Conservation (phyloP, 2,113 vertebrate genomes). For the Upupa epops region DNA sequence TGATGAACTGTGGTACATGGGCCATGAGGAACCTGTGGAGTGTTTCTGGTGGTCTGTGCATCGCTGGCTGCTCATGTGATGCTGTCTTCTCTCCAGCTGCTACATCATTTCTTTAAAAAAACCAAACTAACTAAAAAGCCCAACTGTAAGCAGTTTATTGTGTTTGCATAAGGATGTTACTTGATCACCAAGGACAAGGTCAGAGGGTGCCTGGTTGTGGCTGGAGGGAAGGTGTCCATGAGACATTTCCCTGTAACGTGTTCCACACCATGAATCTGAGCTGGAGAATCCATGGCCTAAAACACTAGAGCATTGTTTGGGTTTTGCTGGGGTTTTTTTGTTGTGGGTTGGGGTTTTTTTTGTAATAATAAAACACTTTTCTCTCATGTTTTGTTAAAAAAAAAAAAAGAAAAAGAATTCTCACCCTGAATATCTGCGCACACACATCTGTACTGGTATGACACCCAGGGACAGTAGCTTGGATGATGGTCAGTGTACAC, state of each 20-base stretch:
- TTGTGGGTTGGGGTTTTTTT: constrained; percentile 23
- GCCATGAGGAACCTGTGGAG: background rate
- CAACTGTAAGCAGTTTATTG: constrained; percentile 36
- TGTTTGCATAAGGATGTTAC: constrained; percentile 30
- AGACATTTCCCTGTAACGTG: background rate
- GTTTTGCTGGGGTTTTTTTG: background rate
- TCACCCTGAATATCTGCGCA: background rate
- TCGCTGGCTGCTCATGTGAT: constrained; percentile 4
- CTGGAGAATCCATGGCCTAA: constrained; percentile 44
- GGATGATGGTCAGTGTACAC: too few relatives aligned
- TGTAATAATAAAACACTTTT: constrained; percentile 64
- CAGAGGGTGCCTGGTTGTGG: constrained; percentile 19
- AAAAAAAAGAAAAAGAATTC: background rate
- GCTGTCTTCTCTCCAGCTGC: constrained; percentile 43
- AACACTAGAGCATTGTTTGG: constrained; percentile 44
- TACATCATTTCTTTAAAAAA: background rate
- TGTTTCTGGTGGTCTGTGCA: background rate
- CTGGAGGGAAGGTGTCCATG: background rate
- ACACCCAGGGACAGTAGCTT: background rate
- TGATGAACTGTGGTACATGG: constrained; percentile 5
- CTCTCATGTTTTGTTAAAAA: constrained; percentile 54
- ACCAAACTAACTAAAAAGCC: too few relatives aligned
- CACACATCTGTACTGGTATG: background rate
- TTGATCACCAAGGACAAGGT: constrained; percentile 19
- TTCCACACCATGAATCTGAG: background rate